A percentile compares a stretch with the other conserved stretches of the same genome.
These are phyloP conservation scores for Pampusana beccarii DNA, from an alignment of 2,113 vertebrate species.

Conservation along the genomic window DNA sequence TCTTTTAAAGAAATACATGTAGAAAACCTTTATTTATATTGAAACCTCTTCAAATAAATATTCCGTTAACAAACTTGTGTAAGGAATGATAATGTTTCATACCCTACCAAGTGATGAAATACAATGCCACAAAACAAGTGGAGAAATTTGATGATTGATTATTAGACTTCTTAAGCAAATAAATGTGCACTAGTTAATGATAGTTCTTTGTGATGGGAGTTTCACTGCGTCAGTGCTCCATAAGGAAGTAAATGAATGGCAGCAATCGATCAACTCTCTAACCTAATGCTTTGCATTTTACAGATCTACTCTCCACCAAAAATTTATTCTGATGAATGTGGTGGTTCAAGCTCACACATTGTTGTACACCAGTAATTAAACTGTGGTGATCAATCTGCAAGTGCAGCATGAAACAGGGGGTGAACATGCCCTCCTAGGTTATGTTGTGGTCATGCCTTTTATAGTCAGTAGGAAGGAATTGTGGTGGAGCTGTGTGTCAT, in stretches of 20 bases:
- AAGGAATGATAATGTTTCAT: conserved; percentile 78
- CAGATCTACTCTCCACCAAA: background rate
- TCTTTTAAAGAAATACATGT: conserved; percentile 67
- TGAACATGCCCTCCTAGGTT: background rate
- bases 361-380: background rate
- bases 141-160: conserved; percentile 78
- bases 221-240: conserved; percentile 11
- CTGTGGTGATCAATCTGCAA: accelerated
- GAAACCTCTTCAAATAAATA: conserved; percentile 80
- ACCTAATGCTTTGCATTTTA: background rate
- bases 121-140: conserved; percentile 76
- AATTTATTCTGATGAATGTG: background rate
- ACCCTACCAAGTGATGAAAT: conserved; percentile 76
- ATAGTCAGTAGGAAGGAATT: conserved; percentile 28
- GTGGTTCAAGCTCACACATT: background rate
- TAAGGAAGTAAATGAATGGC: conserved; percentile 10
- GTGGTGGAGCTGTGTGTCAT: background rate
- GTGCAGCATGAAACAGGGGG: background rate
- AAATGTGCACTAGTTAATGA: conserved; percentile 69
- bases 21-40: conserved; percentile 78
- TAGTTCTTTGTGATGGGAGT: conserved; percentile 41
- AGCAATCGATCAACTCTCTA: background rate
- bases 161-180: conserved; percentile 73
- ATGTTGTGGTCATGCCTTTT: background rate
- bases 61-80: conserved; percentile 72